A percentile compares a stretch with the other conserved stretches of the same genome.
Conservation (phyloP, 2,113 vertebrate genomes). For the Poeciliopsis retropinna region DNA sequence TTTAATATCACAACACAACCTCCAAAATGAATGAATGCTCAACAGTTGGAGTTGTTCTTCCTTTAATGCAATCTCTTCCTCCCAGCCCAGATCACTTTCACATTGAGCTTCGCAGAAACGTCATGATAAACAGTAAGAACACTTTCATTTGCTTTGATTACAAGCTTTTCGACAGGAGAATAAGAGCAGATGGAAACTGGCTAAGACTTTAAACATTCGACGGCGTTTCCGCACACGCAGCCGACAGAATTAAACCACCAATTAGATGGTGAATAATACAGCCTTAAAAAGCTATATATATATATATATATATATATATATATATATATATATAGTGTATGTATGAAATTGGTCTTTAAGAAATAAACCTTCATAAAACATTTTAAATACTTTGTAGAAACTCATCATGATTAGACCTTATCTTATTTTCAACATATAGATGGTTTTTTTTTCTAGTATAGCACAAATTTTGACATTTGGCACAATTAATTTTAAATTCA, state of each 20-base stretch:
- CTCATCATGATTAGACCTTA: background rate
- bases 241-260: background rate
- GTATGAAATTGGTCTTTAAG: background rate
- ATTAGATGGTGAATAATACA: background rate
- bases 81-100: slow-evolving; percentile 61
- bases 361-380: background rate
- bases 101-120: slow-evolving; percentile 60
- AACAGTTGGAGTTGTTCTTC: slow-evolving; percentile 35
- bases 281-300: background rate
- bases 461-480: slow-evolving; percentile 54
- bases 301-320: too few species aligned
- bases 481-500: slow-evolving; percentile 51
- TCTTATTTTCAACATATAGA: background rate
- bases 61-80: slow-evolving; percentile 67
- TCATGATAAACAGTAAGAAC: slow-evolving; percentile 46
- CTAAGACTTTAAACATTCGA: slow-evolving; percentile 19
- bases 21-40: slow-evolving; percentile 8
- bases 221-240: slow-evolving; percentile 5
- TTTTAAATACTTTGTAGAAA: background rate
- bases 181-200: slow-evolving; percentile 16
- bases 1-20: background rate
- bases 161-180: background rate
- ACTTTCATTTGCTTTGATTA: slow-evolving; percentile 36
- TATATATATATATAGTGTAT: background rate
- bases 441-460: background rate